Base-by-base conservation (phyloP, 2,888 invertebrate genomes). In the Dendrolimus pini region DNA sequence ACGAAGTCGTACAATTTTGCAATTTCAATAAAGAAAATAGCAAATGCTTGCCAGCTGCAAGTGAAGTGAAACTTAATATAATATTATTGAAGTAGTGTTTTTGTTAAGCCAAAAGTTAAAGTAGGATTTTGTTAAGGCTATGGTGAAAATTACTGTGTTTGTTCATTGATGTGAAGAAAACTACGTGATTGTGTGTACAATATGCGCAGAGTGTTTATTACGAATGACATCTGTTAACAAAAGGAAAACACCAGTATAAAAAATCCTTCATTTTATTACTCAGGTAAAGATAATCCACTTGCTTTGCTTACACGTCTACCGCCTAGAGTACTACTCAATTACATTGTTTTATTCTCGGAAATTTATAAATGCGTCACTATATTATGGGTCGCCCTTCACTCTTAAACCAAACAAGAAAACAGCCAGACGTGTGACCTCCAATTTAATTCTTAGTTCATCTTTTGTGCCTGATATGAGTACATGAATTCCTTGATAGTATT, bases 121-220 rank as follows among this genome's bases (percentile, higher is more conserved):
- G 67, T 72, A 67, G 62, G 63, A 68, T 71, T 71, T 68, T 76
- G 72, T 70, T 70, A 58, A 60, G 69, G 70, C 65, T 65, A 64
- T 60, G 65, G 69, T 68, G 65, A 68, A 59, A 68, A 65, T 30
- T 30, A 30, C 30, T 30, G 30, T 30, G 30, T 78, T 74, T 72
- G 67, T 65, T 71, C 66, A 70, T 74, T 72, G 63, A 67, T 75
- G 77, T 75, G 74, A 68, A 74, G 67, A 73, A 77, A 77, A 75
- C 73, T 77, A 78, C 74, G 77, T 72, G 75, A 77, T 78, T 76
- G 74, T 74, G 83, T 82, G 77, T 82, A 83, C 85, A 87, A 82
- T 85, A 87, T 89, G 89, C 86, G 84, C 78, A 79, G 78, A 81
- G 81, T 82, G 86, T 85, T 88, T 83, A 85, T 84, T 85, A 84